Percentiles rank a stretch among this genome's conserved stretches.
phyloP scores from a whole-genome alignment of 1,140 invertebrate genomes.

The Ladona fulva region DNA sequence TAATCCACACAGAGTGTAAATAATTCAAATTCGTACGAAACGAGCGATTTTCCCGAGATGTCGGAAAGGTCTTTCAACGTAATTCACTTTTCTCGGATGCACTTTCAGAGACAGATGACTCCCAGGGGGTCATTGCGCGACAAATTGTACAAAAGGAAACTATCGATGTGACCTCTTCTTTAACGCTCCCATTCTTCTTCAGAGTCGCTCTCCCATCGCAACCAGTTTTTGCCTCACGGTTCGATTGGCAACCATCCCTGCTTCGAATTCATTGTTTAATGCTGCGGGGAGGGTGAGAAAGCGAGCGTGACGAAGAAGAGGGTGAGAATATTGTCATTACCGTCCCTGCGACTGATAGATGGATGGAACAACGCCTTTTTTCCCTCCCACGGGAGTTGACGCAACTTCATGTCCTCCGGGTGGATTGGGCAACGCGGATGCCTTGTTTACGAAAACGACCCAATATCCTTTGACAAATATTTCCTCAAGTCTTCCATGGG shows the following conservation, averaged over 20 bases:
- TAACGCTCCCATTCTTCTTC: not conserved
- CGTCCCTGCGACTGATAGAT: not conserved
- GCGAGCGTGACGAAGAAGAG: not conserved
- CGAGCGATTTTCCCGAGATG: no score
- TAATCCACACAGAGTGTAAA: no score
- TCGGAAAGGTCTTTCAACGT: no score
- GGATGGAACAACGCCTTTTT: not conserved
- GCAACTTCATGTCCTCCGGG: no score
- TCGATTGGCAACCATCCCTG: not conserved
- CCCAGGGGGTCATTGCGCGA: not conserved
- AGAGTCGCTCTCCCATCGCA: not conserved
- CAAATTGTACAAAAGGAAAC: not conserved
- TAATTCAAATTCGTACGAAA: no score
- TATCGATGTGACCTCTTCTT: not conserved
- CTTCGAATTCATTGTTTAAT: not conserved
- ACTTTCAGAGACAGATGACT: no score
- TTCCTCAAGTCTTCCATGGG: no score
- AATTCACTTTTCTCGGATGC: no score
- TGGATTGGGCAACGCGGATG: no score
- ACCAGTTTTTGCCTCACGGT: not conserved
- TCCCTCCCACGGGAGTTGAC: no score
- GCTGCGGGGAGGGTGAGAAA: not conserved
- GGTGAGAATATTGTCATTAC: not conserved
- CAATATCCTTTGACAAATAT: no score
- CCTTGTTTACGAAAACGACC: no score